phyloP scores from a whole-genome alignment of 2,113 vertebrate species.

The Nycticebus coucang region DNA sequence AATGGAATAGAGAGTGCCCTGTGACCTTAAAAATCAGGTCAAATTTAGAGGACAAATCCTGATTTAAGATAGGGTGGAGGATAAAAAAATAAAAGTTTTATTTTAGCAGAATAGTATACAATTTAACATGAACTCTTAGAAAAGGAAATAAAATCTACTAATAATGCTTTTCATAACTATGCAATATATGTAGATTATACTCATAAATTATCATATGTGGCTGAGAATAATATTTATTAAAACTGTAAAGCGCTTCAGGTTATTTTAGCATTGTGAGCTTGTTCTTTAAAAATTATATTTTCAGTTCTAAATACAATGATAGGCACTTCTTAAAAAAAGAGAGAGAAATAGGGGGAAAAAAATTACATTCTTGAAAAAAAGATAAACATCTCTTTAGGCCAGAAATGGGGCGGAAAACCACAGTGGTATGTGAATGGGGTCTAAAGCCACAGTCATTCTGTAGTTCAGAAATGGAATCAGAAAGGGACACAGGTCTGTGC shows the following conservation, averaged over 20 bases:
- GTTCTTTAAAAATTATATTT: not conserved
- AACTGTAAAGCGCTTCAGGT: not conserved
- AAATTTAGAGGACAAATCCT: not conserved
- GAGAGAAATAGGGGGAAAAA: too few relatives aligned
- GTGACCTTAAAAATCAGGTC: not conserved
- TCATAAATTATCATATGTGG: not conserved
- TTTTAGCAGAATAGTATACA: not conserved
- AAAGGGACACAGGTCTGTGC: not conserved
- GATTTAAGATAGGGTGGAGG: not conserved
- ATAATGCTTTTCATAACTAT: not conserved
- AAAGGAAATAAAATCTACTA: not conserved
- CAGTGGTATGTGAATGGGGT: not conserved
- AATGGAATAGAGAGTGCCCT: not conserved
- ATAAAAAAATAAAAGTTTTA: not conserved
- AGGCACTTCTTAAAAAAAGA: not conserved
- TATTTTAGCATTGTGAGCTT: not conserved
- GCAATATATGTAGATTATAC: not conserved
- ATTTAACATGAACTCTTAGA: not conserved
- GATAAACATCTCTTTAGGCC: not conserved
- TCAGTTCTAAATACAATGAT: not conserved
- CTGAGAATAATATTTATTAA: not conserved
- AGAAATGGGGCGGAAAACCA: not conserved
- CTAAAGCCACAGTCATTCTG: not conserved
- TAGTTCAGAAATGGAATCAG: not conserved
- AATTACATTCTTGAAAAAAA: not conserved